Percentiles rank a stretch among this genome's conserved stretches.
Evolutionary conservation across 2,888 invertebrate species (phyloP).

Genomic region (Drosophila diplacantha): DNA sequence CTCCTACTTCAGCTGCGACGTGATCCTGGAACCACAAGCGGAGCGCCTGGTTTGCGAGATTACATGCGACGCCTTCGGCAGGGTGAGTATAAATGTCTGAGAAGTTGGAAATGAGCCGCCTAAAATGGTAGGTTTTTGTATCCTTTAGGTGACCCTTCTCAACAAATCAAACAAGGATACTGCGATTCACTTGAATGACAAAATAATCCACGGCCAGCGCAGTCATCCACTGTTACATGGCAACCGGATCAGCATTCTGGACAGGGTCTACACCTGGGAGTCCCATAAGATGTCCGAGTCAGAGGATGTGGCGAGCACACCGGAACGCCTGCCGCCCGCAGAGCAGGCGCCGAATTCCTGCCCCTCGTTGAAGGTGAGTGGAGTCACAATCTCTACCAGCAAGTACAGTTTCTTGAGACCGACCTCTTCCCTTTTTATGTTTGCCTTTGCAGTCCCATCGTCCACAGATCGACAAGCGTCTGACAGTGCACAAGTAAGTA

Average conservation of each 20-base stretch:
- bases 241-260: conserved; percentile 69
- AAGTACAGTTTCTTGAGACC: conserved; percentile 25
- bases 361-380: conserved; percentile 68
- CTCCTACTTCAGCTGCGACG: conserved; percentile 71
- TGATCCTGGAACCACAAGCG: conserved; percentile 59
- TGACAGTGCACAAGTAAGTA: conserved; percentile 76
- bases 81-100: conserved; percentile 64
- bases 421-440: conserved; percentile 23
- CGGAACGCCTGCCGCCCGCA: conserved; percentile 50
- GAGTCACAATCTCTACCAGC: not conserved
- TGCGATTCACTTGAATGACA: conserved; percentile 65
- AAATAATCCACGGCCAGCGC: conserved; percentile 59
- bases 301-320: conserved; percentile 34
- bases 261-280: conserved; percentile 71
- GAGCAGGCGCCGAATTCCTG: conserved; percentile 72
- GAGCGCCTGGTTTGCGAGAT: conserved; percentile 74
- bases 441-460: conserved; percentile 48
- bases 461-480: conserved; percentile 58
- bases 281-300: conserved; percentile 46
- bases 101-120: not conserved
- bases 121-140: not conserved
- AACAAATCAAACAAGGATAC: conserved; percentile 68
- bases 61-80: conserved; percentile 75
- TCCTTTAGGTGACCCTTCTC: conserved; percentile 69
- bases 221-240: conserved; percentile 63